A percentile compares a stretch with the other conserved stretches of the same genome.
phyloP scores from a whole-genome alignment of 2,113 vertebrate genomes.

The Nycticebus coucang region DNA sequence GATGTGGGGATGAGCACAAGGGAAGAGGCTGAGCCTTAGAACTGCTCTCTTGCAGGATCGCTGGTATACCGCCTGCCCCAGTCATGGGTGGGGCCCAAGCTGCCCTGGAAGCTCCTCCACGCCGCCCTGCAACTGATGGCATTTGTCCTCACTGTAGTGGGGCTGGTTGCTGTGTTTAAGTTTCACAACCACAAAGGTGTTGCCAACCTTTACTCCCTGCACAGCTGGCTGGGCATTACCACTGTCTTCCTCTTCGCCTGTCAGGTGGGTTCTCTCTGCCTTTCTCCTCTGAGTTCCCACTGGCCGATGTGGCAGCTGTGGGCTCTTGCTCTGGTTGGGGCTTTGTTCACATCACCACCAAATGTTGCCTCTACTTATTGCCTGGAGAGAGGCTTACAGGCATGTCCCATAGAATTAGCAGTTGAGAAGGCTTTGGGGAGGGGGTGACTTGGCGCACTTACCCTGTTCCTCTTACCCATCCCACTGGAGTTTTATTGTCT shows the following conservation, averaged over 20 bases:
- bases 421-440: background rate
- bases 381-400: background rate
- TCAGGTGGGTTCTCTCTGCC: slow-evolving; percentile 86
- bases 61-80: slow-evolving; percentile 92
- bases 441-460: background rate
- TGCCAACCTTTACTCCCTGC: slow-evolving; percentile 92
- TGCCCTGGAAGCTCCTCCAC: slow-evolving; percentile 93
- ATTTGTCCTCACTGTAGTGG: slow-evolving; percentile 86
- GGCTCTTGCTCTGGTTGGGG: background rate
- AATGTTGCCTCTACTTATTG: background rate
- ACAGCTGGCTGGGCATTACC: slow-evolving; percentile 95
- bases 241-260: slow-evolving; percentile 88
- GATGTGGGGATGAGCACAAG: background rate
- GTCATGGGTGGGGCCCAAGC: slow-evolving; percentile 89
- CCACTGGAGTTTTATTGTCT: background rate
- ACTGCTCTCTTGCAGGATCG: slow-evolving; percentile 82
- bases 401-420: background rate
- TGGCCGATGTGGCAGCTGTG: fast-evolving
- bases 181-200: slow-evolving; percentile 83
- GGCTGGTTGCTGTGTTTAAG: slow-evolving; percentile 91
- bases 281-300: fast-evolving
- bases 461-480: background rate
- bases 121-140: slow-evolving; percentile 85
- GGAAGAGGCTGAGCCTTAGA: background rate
- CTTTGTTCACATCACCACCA: background rate